phyloP scores from a whole-genome alignment of 2,797 vertebrate species.

The Decapterus maruadsi region DNA sequence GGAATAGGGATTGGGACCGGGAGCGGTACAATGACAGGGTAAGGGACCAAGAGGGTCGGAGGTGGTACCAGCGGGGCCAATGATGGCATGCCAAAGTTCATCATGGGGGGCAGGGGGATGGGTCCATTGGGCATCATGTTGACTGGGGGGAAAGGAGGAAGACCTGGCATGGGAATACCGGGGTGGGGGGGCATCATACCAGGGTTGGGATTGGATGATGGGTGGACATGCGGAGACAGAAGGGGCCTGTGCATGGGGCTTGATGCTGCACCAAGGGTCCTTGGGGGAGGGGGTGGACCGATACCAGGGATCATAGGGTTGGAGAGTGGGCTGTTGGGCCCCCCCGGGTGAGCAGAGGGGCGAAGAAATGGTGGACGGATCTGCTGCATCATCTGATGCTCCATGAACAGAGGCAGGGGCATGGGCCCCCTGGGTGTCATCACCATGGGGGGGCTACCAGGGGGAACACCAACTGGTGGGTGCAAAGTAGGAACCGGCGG shows the following conservation, averaged over 20 bases:
- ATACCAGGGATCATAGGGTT: conserved; percentile 97
- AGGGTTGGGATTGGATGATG: conserved; percentile 90
- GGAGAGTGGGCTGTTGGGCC: conserved; percentile 94
- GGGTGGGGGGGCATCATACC: conserved; percentile 93
- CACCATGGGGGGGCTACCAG: conserved; percentile 97
- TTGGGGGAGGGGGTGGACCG: conserved; percentile 90
- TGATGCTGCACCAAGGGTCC: conserved; percentile 88
- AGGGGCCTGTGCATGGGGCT: conserved; percentile 97
- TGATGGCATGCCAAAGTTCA: conserved; percentile 99
- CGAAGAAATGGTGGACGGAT: conserved; percentile 95
- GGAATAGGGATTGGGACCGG: conserved; percentile 98
- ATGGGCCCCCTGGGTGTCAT: conserved; percentile 98
- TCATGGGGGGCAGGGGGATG: conserved; percentile 94
- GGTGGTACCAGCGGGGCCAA: conserved; percentile 97
- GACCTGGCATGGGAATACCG: conserved; percentile 89
- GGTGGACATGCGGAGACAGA: conserved; percentile 93
- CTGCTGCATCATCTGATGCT: conserved; percentile 99
- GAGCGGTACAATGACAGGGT: conserved; percentile 97
- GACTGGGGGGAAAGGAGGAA: conserved; percentile 91
- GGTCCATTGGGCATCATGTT: conserved; percentile 97
- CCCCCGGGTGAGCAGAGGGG: conserved; percentile 90
- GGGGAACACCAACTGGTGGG: conserved; percentile 91
- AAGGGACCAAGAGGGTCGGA: conserved; percentile 97
- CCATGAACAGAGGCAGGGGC: conserved; percentile 98
- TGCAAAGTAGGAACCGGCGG: conserved; percentile 90